These are phyloP conservation scores for Carapus acus DNA, from an alignment of 2,797 vertebrate genomes.

Conservation along the genomic window DNA sequence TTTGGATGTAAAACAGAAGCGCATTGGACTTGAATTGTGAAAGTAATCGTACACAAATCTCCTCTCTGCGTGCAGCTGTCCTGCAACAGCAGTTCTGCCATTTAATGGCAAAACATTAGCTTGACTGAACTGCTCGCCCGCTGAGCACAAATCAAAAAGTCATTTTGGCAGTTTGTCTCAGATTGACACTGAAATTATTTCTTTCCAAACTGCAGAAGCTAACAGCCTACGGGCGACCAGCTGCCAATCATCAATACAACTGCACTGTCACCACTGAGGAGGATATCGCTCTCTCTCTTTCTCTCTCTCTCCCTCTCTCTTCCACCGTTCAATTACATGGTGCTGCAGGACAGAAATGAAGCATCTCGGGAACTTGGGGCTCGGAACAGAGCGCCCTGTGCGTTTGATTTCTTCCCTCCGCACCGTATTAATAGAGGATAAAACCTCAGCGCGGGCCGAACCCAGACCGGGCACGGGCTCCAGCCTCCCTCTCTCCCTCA, in stretches of 20 bases:
- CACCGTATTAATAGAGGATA: constrained; percentile 56
- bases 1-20: too few species aligned
- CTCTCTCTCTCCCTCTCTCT: background rate
- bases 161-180: constrained; percentile 1
- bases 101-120: too few species aligned
- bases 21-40: too few species aligned
- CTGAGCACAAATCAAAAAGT: too few species aligned
- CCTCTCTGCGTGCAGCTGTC: too few species aligned
- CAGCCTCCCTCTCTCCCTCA: constrained; percentile 51
- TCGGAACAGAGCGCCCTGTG: constrained; percentile 55
- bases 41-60: too few species aligned
- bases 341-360: constrained; percentile 38
- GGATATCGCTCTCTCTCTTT: constrained; percentile 10
- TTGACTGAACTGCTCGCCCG: too few species aligned
- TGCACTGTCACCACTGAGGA: constrained; percentile 23
- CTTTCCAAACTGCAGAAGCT: too few species aligned
- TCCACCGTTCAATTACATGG: constrained; percentile 11
- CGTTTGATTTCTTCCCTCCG: constrained; percentile 35
- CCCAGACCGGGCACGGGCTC: constrained; percentile 33
- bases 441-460: constrained; percentile 41
- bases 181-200: too few species aligned
- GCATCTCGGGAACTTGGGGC: constrained; percentile 19
- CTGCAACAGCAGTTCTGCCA: too few species aligned
- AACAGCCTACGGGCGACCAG: constrained; percentile 9
- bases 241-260: constrained; percentile 37